Evolutionary conservation across 2,113 vertebrate genomes (phyloP), one percentile per base, ranked within the genome.

Genomic region (Octodon degus): DNA sequence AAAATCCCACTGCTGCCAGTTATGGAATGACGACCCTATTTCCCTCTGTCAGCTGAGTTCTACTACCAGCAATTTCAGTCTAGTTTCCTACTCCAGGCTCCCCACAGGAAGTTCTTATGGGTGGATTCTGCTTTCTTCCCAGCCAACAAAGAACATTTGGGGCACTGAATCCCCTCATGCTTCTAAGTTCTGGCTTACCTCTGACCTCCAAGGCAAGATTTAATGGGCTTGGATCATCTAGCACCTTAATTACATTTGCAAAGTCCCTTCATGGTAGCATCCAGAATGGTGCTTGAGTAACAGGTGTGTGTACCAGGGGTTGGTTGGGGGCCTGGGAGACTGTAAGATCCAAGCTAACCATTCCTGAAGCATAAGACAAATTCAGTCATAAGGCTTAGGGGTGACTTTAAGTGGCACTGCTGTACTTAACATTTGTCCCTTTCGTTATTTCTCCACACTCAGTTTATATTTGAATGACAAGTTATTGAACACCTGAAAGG

Each of bases 391-490:
- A 13, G 83, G 53, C 22, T 17, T 1, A 83, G 22, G 13, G 72
- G 60, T 88, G 37, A 81, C 47, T 90, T 93, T 91, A 43, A 84
- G 58, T n/a, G 47, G 79, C 85, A 27, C 1, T 89, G 68, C 58
- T 86, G 62, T 53, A 85, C 70, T 92, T 95, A 91, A 91, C 86
- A 81, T 60, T 86, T 72, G 7, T 47, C 80, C 68, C 90, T 91
- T 91, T 85, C 25, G n/a, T 58, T 63, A 60, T 95, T 97, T 94
- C 86, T 96, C 68, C 80, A 93, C 19, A 93, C 25, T 62, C 62
- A 50, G 58, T 93, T 94, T 86, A 95, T 34, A 96, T 94, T 37
- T 92, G 80, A 98, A 92, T 80, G 89, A 95, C 90, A 89, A 65
- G 63, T 84, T 87, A 37, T n/a, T 91, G 50, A 96, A 16, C 95